Evolutionary conservation across 2,888 invertebrate species (phyloP).

Genomic region (Erebia aethiops): DNA sequence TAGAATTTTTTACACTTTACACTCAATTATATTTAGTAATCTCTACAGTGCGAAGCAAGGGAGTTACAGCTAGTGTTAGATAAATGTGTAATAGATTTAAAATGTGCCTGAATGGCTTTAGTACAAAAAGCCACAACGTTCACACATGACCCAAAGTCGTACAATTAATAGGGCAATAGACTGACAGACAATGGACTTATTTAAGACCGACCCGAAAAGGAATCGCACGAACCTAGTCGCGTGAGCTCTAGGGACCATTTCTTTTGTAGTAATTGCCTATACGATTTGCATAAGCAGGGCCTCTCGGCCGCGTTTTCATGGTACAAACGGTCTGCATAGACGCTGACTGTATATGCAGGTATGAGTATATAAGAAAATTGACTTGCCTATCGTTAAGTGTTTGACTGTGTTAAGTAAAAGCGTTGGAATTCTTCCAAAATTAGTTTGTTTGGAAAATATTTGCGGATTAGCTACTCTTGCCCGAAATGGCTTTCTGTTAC

Average conservation of each 20-base stretch:
- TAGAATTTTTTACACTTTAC: too few relatives aligned
- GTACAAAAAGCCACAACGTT: slow-evolving; percentile 34
- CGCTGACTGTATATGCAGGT: slow-evolving; percentile 13
- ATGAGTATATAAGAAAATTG: background rate
- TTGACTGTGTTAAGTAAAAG: background rate
- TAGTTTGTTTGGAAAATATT: too few relatives aligned
- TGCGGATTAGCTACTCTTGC: too few relatives aligned
- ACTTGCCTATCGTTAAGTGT: background rate
- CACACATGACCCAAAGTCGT: slow-evolving; percentile 42
- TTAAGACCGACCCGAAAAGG: slow-evolving; percentile 63
- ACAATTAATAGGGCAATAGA: slow-evolving; percentile 47
- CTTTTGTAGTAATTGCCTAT: slow-evolving; percentile 73
- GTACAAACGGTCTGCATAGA: slow-evolving; percentile 29
- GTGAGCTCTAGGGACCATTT: slow-evolving; percentile 57
- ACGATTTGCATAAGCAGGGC: slow-evolving; percentile 66
- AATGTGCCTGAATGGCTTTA: slow-evolving; percentile 45
- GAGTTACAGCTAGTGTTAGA: too few relatives aligned
- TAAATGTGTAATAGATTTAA: background rate
- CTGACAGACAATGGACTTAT: slow-evolving; percentile 55
- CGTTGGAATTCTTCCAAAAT: background rate
- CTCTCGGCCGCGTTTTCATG: slow-evolving; percentile 44
- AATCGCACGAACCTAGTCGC: slow-evolving; percentile 56
- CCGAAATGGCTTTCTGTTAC: too few relatives aligned
- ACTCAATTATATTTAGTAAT: too few relatives aligned
- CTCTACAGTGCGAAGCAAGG: too few relatives aligned